Conservation (phyloP, 2,113 vertebrate genomes). For the Parus major region DNA sequence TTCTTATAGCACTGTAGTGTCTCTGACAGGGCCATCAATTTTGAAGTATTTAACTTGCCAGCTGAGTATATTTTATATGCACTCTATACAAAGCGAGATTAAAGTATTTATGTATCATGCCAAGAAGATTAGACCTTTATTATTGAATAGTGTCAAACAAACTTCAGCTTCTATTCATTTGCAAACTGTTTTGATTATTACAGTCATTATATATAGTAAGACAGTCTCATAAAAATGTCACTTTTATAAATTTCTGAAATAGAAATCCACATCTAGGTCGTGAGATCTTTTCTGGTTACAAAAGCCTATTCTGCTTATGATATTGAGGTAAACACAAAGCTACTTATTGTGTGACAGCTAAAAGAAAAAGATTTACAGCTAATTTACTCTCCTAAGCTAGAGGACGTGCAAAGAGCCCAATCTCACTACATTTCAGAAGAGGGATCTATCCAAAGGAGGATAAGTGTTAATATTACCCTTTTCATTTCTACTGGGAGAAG, state of each 20-base stretch:
- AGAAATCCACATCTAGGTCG: neutral
- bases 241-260: constrained; percentile 13
- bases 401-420: neutral
- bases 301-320: neutral
- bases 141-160: constrained; percentile 48
- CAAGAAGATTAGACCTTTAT: constrained; percentile 47
- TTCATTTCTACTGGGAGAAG: neutral
- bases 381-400: neutral
- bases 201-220: neutral
- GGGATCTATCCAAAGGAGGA: neutral
- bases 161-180: constrained; percentile 38
- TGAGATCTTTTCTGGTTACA: constrained; percentile 13
- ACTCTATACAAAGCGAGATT: constrained; percentile 21
- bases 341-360: neutral
- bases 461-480: neutral
- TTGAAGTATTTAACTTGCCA: neutral
- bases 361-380: neutral
- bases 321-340: neutral
- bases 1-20: neutral
- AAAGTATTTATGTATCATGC: constrained; percentile 45
- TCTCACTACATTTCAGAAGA: neutral
- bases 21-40: constrained; percentile 16
- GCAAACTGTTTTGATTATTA: constrained; percentile 34
- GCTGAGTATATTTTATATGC: neutral
- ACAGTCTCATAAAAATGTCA: constrained; percentile 37